phyloP scores from a whole-genome alignment of 2,797 vertebrate genomes.

The Ctenopoma multispine region DNA sequence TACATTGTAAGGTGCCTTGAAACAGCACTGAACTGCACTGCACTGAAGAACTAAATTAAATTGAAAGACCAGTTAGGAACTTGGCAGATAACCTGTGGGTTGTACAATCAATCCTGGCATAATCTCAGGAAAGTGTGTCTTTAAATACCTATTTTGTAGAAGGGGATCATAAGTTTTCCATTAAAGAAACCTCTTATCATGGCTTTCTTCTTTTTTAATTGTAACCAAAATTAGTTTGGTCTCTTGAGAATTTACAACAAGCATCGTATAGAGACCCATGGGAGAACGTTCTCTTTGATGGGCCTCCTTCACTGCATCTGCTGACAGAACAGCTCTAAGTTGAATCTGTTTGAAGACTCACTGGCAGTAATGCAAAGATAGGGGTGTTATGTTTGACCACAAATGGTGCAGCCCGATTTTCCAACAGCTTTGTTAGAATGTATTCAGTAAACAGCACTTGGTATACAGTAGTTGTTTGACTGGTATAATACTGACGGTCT shows the following conservation, averaged over 20 bases:
- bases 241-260: constrained; percentile 5
- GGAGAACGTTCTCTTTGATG: neutral
- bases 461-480: neutral
- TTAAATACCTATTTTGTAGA: neutral
- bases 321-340: neutral
- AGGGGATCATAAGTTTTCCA: neutral
- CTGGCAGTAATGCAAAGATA: neutral
- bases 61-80: neutral
- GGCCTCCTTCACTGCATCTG: constrained; percentile 2
- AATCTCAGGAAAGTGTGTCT: neutral
- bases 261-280: constrained; percentile 2
- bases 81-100: neutral
- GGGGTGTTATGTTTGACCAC: neutral
- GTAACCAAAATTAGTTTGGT: constrained; percentile 6
- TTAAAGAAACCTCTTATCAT: neutral
- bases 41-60: no score
- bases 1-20: no score
- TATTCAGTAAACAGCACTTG: neutral
- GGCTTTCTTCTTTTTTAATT: neutral
- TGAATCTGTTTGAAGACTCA: constrained; percentile 5
- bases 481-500: neutral
- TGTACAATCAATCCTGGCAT: neutral
- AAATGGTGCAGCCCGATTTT: neutral
- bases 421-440: neutral
- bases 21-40: no score